Evolutionary conservation across 2,888 invertebrate genomes (phyloP).

Genomic region (Drosophila multiciliata): DNA sequence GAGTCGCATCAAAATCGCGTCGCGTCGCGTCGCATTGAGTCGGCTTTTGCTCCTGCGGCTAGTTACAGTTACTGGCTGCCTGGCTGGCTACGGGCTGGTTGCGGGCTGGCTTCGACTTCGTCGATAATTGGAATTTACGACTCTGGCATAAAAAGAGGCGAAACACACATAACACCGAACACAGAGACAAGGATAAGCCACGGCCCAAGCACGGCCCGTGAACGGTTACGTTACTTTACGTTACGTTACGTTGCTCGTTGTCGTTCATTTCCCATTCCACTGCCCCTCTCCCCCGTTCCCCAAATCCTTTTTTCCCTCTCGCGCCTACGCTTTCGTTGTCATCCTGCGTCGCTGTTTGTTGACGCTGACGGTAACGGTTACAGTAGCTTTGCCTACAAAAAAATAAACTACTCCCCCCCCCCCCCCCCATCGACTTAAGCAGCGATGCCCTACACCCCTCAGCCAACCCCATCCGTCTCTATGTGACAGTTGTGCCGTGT

Average conservation of each 20-base stretch:
- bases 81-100: constrained; percentile 13
- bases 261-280: constrained; percentile 23
- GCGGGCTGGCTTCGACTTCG: constrained; percentile 64
- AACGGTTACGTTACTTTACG: constrained; percentile 25
- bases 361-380: constrained; percentile 42
- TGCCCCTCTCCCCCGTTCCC: constrained; percentile 6
- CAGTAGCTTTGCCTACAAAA: constrained; percentile 18
- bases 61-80: background rate
- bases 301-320: background rate
- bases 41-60: constrained; percentile 42
- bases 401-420: background rate
- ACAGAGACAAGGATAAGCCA: constrained; percentile 59
- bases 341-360: constrained; percentile 50
- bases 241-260: constrained; percentile 11
- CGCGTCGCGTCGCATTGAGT: constrained; percentile 12
- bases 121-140: constrained; percentile 81
- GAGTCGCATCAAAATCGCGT: constrained; percentile 15
- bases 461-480: constrained; percentile 4
- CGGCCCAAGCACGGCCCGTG: constrained; percentile 47
- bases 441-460: background rate
- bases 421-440: background rate
- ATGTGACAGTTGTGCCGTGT: constrained; percentile 60
- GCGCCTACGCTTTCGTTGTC: constrained; percentile 5
- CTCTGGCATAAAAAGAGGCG: constrained; percentile 74
- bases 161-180: constrained; percentile 43